Percentiles rank a stretch among this genome's conserved stretches.
Evolutionary conservation across 2,113 vertebrate species (phyloP).

Genomic region (Uropsilus gracilis): DNA sequence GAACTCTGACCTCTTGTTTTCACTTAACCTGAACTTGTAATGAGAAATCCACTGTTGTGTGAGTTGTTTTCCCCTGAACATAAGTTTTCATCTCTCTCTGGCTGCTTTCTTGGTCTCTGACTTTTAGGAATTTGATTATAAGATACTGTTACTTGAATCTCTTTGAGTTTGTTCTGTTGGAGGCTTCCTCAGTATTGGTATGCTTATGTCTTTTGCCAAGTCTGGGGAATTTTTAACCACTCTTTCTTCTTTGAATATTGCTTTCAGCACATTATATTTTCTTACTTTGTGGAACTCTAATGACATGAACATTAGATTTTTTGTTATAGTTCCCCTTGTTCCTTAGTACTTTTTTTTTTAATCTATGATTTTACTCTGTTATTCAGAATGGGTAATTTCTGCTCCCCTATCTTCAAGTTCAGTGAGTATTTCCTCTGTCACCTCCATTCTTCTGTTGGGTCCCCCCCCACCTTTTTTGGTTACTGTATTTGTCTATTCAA

Average conservation of each 20-base stretch:
- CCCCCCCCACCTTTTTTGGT: neutral
- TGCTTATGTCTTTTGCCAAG: neutral
- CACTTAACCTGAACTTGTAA: neutral
- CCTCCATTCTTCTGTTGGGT: too few species aligned
- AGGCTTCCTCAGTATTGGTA: neutral
- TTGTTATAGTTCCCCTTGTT: neutral
- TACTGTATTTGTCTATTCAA: neutral
- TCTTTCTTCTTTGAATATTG: neutral
- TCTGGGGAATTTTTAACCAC: neutral
- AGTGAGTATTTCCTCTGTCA: neutral
- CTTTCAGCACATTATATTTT: neutral
- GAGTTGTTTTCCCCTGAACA: neutral
- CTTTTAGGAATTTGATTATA: neutral
- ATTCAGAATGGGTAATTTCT: neutral
- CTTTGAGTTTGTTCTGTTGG: neutral
- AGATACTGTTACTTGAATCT: neutral
- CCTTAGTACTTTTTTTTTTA: neutral
- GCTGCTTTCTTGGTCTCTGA: neutral
- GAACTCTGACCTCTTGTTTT: neutral
- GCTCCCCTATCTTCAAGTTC: neutral
- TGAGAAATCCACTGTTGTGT: neutral
- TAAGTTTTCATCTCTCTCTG: neutral
- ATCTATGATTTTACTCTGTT: neutral
- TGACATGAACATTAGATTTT: neutral
- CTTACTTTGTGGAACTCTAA: neutral